Conservation (phyloP, 2,113 vertebrate genomes). For the Barnardius zonarius region DNA sequence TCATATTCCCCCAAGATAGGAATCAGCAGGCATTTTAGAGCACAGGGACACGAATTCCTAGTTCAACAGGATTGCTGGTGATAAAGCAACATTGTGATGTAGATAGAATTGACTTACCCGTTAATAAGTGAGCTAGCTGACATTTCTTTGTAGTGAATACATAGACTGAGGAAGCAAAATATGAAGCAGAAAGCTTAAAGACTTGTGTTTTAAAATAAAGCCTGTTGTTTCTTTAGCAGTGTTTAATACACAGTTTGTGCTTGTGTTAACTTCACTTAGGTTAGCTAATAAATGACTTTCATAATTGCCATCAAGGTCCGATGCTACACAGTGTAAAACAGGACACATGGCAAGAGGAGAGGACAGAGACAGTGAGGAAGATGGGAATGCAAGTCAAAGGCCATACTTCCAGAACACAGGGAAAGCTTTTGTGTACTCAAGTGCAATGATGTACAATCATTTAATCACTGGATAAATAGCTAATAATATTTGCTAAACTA, state of each 20-base stretch:
- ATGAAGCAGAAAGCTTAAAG: neutral
- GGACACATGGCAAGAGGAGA: accelerated
- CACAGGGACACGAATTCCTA: neutral
- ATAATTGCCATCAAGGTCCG: neutral
- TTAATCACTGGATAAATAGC: neutral
- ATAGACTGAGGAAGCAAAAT: neutral
- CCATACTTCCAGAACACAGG: neutral
- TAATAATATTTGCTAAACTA: neutral
- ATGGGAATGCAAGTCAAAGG: neutral
- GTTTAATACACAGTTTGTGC: neutral
- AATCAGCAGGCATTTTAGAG: neutral
- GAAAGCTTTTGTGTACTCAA: neutral
- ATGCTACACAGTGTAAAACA: neutral
- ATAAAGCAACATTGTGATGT: neutral
- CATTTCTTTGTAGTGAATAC: neutral
- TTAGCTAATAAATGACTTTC: neutral
- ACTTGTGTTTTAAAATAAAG: neutral
- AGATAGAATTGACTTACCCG: neutral
- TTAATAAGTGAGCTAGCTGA: neutral
- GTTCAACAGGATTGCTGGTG: neutral
- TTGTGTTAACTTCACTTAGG: neutral
- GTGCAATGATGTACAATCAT: no score
- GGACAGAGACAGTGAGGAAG: neutral
- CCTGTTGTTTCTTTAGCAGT: neutral
- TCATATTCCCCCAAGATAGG: neutral